Percentiles rank a stretch among this genome's conserved stretches.
Evolutionary conservation across 64 coral and sea anemone genomes (phyloP).

Genomic region (Actinia tenebrosa): DNA sequence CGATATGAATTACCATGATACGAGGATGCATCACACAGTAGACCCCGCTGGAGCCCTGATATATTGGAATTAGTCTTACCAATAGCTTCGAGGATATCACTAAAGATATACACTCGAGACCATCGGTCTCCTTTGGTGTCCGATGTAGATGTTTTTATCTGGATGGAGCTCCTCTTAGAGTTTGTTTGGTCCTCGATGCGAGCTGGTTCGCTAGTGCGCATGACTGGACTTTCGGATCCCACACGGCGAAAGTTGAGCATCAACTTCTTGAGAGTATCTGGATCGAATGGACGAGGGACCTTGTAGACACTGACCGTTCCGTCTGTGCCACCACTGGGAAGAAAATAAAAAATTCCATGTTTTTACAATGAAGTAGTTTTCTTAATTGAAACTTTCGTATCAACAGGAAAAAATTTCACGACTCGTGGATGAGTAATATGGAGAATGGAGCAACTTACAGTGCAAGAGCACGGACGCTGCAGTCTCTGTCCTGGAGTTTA

Average conservation of each 20-base stretch:
- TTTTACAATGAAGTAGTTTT: no score
- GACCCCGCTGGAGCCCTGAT: background rate
- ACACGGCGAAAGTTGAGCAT: constrained; percentile 16
- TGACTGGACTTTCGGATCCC: constrained; percentile 16
- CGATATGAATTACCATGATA: background rate
- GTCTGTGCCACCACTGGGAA: constrained; percentile 26
- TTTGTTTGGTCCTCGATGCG: background rate
- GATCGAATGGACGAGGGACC: constrained; percentile 28
- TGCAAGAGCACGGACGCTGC: background rate
- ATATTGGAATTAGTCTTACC: background rate
- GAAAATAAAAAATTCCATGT: no score
- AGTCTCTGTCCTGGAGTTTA: background rate
- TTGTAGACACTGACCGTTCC: constrained; percentile 25
- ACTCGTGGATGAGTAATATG: background rate
- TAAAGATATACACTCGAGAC: constrained; percentile 10
- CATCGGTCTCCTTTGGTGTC: background rate
- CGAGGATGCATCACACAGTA: background rate
- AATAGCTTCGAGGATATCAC: constrained; percentile 26
- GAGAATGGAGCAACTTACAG: background rate
- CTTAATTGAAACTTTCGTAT: no score
- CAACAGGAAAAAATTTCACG: no score
- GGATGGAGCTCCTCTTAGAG: background rate
- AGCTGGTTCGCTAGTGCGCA: background rate
- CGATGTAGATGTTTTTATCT: background rate
- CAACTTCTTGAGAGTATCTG: constrained; percentile 17